Base-by-base conservation (phyloP, 2,888 invertebrate species). In the Habrosyne pyritoides region DNA sequence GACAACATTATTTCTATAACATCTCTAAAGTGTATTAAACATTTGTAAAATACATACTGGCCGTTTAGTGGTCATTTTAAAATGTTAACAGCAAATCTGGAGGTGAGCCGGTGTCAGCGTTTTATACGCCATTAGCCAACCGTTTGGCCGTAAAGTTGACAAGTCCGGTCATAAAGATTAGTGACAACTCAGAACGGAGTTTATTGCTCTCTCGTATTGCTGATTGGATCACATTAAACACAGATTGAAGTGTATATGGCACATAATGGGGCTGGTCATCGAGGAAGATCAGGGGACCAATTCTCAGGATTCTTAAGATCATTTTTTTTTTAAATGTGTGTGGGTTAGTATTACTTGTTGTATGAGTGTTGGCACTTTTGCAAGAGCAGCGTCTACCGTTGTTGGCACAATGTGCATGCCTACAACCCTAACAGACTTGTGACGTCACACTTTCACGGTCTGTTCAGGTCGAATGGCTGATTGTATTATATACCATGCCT, bases 111-210 rank as follows among this genome's bases (percentile, higher is more conserved):
- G 56, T 65, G 65, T 66, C 71, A 64, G 65, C 72, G 57, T 59
- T 81, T 82, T 77, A 81, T 75, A 69, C 63, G 66, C 79, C 75
- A 81, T 87, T 84, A 83, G 75, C 75, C 75, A 81, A 81, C 82
- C 75, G 81, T 83, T 84, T 76, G 75, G 68, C 69, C 77, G 74
- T 86, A 79, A 85, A 81, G 76, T 83, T 81, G 84, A 85, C 84
- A 79, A 81, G 78, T 79, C 74, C 73, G 60, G 68, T 73, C 75
- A 71, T 86, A 78, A 82, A 86, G 81, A 84, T 86, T 84, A 82
- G 73, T 69, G 59, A 65, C 57, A 68, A 66, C 67, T 69, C 36
- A 49, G 10, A 33, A 28, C 18, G 21, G 50, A 21, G 21, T 50
- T 28, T 50, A 50, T 50, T 10, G 50, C 21, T 5, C 21, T 50